These are phyloP conservation scores for Natrix natrix DNA, from an alignment of 2,797 vertebrate species.

Conservation along the genomic window DNA sequence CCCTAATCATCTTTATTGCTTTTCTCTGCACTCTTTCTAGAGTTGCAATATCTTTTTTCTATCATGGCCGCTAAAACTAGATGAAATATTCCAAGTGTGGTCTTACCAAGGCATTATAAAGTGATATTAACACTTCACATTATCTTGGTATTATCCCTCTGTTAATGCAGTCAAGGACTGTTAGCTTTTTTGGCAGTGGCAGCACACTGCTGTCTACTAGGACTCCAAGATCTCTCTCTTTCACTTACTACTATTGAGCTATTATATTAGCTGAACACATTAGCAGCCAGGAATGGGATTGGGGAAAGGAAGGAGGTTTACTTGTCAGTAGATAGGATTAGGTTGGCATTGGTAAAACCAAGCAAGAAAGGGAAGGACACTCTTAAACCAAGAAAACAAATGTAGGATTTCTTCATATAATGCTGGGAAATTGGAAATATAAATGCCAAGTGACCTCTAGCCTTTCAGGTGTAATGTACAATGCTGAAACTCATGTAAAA, in stretches of 20 bases:
- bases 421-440: neutral
- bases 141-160: neutral
- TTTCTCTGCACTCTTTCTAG: neutral
- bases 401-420: neutral
- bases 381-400: neutral
- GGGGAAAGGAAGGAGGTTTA: neutral
- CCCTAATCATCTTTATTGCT: neutral
- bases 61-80: neutral
- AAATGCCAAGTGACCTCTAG: neutral
- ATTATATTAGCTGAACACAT: neutral
- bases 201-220: neutral
- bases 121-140: neutral
- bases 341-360: neutral
- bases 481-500: neutral
- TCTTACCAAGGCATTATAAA: neutral
- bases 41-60: neutral
- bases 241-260: neutral
- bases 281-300: neutral
- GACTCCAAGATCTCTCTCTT: neutral
- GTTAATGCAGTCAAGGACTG: neutral
- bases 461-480: constrained; percentile 5
- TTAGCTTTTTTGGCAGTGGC: neutral
- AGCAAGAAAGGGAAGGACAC: neutral
- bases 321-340: neutral
- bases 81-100: neutral